A percentile compares a stretch with the other conserved stretches of the same genome.
Conservation (phyloP, 2,113 vertebrate genomes). For the Hemichromis elongatus region DNA sequence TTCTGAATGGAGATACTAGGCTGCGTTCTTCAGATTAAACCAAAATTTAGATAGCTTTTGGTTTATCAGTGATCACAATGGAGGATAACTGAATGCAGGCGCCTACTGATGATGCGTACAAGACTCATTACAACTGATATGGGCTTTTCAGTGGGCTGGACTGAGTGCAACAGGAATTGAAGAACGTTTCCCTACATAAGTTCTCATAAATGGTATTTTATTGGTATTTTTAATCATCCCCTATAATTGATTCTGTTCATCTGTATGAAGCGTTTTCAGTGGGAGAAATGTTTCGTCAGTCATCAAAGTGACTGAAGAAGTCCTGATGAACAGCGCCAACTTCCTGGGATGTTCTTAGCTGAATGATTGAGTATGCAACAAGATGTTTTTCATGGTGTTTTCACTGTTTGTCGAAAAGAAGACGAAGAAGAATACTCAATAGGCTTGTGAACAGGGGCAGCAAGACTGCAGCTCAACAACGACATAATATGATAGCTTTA, state of each 20-base stretch:
- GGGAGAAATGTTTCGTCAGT: not conserved
- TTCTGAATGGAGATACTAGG: not conserved
- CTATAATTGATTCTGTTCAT: not conserved
- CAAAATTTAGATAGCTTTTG: not conserved
- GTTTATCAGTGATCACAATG: rapidly evolving
- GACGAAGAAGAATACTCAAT: not conserved
- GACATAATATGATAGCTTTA: not conserved
- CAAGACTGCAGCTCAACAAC: no score
- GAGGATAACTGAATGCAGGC: not conserved
- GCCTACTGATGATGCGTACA: not conserved
- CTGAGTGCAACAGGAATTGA: not conserved
- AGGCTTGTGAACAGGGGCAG: rapidly evolving
- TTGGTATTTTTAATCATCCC: not conserved
- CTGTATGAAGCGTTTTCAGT: rapidly evolving
- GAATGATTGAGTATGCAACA: not conserved
- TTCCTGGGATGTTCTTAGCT: not conserved
- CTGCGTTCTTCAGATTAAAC: not conserved
- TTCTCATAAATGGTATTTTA: not conserved
- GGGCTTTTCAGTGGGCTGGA: not conserved
- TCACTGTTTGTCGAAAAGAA: not conserved
- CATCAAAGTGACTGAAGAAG: not conserved
- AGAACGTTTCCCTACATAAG: not conserved
- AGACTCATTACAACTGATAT: not conserved
- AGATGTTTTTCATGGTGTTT: not conserved
- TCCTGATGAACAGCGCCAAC: not conserved